These are phyloP conservation scores for Diabrotica undecimpunctata DNA, from an alignment of 1,140 invertebrate genomes.

Conservation along the genomic window DNA sequence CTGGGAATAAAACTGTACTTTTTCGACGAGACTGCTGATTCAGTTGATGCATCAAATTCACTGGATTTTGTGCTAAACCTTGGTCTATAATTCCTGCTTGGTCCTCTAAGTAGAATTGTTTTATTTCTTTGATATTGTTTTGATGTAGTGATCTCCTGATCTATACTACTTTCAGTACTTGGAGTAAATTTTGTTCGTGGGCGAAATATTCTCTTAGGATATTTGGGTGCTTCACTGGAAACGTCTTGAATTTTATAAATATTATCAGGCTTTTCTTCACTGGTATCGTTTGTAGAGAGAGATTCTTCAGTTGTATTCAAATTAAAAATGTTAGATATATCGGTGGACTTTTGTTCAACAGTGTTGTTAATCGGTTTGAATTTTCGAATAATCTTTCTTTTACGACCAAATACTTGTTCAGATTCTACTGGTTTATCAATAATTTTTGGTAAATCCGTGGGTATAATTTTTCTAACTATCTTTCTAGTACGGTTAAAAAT, in stretches of 20 bases:
- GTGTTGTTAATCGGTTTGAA: conserved; percentile 25
- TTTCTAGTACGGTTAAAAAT: conserved; percentile 48
- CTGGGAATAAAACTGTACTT: not conserved
- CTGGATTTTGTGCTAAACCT: not conserved
- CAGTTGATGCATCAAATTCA: not conserved
- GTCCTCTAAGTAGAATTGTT: not conserved
- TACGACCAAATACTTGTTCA: conserved; percentile 30
- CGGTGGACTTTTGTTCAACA: not conserved
- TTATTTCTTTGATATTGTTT: not conserved
- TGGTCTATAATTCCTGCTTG: not conserved
- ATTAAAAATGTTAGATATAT: not conserved
- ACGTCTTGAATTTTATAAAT: not conserved
- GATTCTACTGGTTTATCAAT: conserved; percentile 6
- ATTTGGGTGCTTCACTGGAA: not conserved
- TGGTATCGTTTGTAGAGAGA: too few species aligned
- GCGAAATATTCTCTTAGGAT: not conserved
- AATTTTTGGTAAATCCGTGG: conserved; percentile 32
- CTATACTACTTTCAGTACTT: not conserved
- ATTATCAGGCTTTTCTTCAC: not conserved
- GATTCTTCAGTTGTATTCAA: not conserved
- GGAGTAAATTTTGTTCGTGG: not conserved
- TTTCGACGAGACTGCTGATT: not conserved
- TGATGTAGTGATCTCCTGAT: not conserved
- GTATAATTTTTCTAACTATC: conserved; percentile 53
- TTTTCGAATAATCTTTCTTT: conserved; percentile 33